These are phyloP conservation scores for Patella depressa DNA, from an alignment of 2,888 invertebrate species.

Conservation along the genomic window DNA sequence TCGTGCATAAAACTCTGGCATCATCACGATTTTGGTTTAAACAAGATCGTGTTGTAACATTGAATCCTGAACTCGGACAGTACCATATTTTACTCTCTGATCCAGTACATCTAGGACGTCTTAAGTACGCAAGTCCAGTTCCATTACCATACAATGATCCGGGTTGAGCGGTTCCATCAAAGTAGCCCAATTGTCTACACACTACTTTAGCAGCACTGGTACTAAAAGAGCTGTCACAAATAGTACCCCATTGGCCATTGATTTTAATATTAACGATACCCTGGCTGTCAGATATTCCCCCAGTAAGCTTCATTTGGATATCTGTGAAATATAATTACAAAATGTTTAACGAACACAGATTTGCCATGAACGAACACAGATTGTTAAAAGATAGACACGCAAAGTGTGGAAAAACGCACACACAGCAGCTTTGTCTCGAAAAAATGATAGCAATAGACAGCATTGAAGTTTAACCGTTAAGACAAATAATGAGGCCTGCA, in stretches of 20 bases:
- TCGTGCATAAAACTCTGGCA: constrained; percentile 53
- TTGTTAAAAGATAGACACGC: no score
- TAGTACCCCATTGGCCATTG: constrained; percentile 49
- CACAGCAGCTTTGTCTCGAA: no score
- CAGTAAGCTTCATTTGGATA: no score
- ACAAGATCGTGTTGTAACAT: constrained; percentile 45
- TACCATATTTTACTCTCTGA: constrained; percentile 52
- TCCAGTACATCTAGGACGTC: constrained; percentile 48
- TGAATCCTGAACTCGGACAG: constrained; percentile 48
- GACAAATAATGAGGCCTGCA: no score
- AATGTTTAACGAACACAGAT: no score
- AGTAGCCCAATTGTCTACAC: constrained; percentile 49
- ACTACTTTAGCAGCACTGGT: constrained; percentile 49
- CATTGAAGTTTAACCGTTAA: no score
- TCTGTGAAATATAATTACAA: no score
- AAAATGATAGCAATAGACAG: no score
- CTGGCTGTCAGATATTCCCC: constrained; percentile 10
- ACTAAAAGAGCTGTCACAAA: constrained; percentile 51
- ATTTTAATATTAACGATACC: constrained; percentile 50
- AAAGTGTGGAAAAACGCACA: no score
- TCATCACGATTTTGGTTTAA: constrained; percentile 43
- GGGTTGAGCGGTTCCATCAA: constrained; percentile 47
- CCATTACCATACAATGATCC: constrained; percentile 46
- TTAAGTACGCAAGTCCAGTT: constrained; percentile 49
- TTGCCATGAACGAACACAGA: no score